Percentiles rank a stretch among this genome's conserved stretches.
Conservation (phyloP, 2,113 vertebrate genomes). For the Cnemophilus loriae region DNA sequence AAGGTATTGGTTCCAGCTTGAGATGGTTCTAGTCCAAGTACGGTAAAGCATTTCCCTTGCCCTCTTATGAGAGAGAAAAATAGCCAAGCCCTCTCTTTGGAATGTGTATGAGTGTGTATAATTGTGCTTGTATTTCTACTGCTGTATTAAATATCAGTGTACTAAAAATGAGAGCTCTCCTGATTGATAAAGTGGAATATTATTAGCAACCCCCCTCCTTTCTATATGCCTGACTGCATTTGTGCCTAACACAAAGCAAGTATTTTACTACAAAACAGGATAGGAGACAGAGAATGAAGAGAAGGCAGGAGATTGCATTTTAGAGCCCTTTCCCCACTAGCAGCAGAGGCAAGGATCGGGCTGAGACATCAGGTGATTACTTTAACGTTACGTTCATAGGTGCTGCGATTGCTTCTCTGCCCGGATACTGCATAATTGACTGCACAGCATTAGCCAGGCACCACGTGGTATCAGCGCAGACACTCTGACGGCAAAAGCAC, state of each 20-base stretch:
- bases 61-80: not conserved
- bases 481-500: not conserved
- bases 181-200: not conserved
- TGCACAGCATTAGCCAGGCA: slow-evolving; percentile 23
- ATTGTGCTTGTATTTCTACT: not conserved
- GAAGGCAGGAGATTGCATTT: not conserved
- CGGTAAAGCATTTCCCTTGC: not conserved
- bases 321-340: not conserved
- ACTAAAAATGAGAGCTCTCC: not conserved
- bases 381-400: not conserved
- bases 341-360: not conserved
- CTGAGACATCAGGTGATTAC: not conserved
- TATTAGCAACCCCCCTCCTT: not conserved
- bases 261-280: not conserved
- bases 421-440: slow-evolving; percentile 62
- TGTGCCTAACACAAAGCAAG: not conserved
- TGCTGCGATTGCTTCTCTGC: slow-evolving; percentile 52
- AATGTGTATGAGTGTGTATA: not conserved
- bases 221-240: not conserved
- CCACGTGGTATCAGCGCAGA: slow-evolving; percentile 24
- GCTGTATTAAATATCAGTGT: not conserved
- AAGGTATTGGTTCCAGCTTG: not conserved
- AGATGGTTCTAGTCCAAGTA: not conserved
- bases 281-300: not conserved
- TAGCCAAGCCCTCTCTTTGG: not conserved